Evolutionary conservation across 2,888 invertebrate genomes (phyloP).

Genomic region (Aleiodes testaceus): DNA sequence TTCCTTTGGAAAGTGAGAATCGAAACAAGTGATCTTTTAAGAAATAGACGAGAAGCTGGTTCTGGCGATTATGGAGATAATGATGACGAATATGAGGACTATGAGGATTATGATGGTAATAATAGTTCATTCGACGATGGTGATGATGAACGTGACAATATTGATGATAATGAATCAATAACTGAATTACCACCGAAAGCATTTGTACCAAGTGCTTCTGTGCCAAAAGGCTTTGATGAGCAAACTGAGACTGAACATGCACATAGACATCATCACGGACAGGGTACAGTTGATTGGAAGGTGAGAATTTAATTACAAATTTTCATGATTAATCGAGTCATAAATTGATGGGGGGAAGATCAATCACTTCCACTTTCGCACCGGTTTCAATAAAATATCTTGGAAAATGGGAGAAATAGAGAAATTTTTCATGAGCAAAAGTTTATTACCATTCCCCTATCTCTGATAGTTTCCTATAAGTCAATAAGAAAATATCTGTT

Average conservation of each 20-base stretch:
- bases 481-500: too few species aligned
- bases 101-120: slow-evolving; percentile 62
- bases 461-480: too few species aligned
- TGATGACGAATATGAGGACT: slow-evolving; percentile 66
- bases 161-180: slow-evolving; percentile 64
- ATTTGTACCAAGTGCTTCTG: slow-evolving; percentile 47
- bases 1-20: slow-evolving; percentile 80
- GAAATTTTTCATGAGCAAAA: too few species aligned
- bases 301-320: slow-evolving; percentile 14
- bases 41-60: slow-evolving; percentile 67
- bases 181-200: slow-evolving; percentile 61
- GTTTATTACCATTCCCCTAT: neutral
- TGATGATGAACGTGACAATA: slow-evolving; percentile 58
- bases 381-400: neutral
- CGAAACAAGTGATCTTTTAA: slow-evolving; percentile 58
- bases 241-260: slow-evolving; percentile 62
- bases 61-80: slow-evolving; percentile 66
- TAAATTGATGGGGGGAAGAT: neutral
- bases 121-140: slow-evolving; percentile 59
- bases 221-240: slow-evolving; percentile 50
- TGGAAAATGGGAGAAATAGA: too few species aligned
- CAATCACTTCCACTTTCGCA: neutral
- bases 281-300: slow-evolving; percentile 59
- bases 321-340: neutral
- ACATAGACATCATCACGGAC: slow-evolving; percentile 73